Percentiles rank a stretch among this genome's conserved stretches.
Evolutionary conservation across 2,888 invertebrate species (phyloP).

Genomic region (Polyploca ridens): DNA sequence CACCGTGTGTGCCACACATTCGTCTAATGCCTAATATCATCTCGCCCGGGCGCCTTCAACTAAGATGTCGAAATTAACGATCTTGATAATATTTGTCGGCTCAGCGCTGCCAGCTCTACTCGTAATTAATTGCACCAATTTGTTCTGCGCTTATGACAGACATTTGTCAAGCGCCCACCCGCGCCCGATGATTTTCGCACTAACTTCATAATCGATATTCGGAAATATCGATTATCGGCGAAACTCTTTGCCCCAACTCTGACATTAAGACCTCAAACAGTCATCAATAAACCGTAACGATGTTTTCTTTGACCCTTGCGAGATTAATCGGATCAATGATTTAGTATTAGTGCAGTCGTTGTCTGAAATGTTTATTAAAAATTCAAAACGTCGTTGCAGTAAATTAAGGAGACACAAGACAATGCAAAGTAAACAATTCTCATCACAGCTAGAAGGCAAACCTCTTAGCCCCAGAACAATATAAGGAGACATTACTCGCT

Average conservation of each 20-base stretch:
- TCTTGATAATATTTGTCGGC: slow-evolving; percentile 83
- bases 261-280: slow-evolving; percentile 62
- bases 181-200: slow-evolving; percentile 76
- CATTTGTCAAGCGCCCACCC: slow-evolving; percentile 80
- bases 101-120: slow-evolving; percentile 73
- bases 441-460: slow-evolving; percentile 75
- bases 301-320: slow-evolving; percentile 48
- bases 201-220: slow-evolving; percentile 81
- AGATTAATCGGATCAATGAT: slow-evolving; percentile 38
- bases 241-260: slow-evolving; percentile 60
- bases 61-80: slow-evolving; percentile 81
- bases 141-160: slow-evolving; percentile 81
- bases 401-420: slow-evolving; percentile 65
- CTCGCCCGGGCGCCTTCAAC: slow-evolving; percentile 48
- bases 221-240: slow-evolving; percentile 66
- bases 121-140: slow-evolving; percentile 82
- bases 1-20: slow-evolving; percentile 58
- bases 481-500: slow-evolving; percentile 83
- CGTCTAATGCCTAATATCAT: slow-evolving; percentile 62
- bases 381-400: slow-evolving; percentile 53
- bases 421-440: slow-evolving; percentile 78
- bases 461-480: slow-evolving; percentile 84
- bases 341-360: slow-evolving; percentile 39
- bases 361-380: slow-evolving; percentile 46
- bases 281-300: slow-evolving; percentile 68